These are phyloP conservation scores for Galaxea fascicularis DNA, from an alignment of 92 coral and sea anemone species.

Conservation along the genomic window DNA sequence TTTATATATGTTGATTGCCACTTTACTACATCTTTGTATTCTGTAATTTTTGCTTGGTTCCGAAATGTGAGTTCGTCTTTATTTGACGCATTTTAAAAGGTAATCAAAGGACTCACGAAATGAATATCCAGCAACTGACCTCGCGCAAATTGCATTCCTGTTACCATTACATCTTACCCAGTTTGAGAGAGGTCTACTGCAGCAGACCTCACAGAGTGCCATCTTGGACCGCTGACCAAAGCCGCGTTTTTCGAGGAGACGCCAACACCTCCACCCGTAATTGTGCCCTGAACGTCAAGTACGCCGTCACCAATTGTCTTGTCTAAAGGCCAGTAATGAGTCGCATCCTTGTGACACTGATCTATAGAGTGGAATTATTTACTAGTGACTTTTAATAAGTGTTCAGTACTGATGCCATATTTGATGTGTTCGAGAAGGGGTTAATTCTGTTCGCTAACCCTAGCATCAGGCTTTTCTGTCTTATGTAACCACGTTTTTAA, in stretches of 20 bases:
- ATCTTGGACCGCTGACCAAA: conserved; percentile 43
- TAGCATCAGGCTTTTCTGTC: no score
- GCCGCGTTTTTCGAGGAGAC: not conserved
- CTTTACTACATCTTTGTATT: no score
- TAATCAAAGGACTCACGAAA: not conserved
- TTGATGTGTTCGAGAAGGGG: not conserved
- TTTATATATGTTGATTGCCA: no score
- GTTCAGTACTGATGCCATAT: not conserved
- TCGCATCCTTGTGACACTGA: conserved; percentile 60
- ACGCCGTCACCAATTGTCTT: conserved; percentile 49
- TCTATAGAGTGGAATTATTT: conserved; percentile 5
- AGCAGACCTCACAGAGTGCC: conserved; percentile 39
- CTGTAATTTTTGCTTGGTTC: no score
- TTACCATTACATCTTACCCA: not conserved
- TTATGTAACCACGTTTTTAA: no score
- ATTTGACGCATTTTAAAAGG: not conserved
- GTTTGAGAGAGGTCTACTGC: conserved; percentile 14
- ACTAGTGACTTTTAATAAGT: not conserved
- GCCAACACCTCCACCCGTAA: not conserved
- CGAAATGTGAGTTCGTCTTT: no score
- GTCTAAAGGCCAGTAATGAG: conserved; percentile 72
- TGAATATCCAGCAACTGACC: not conserved
- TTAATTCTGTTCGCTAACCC: not conserved
- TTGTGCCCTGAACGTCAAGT: conserved; percentile 20
- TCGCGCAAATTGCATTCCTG: no score